phyloP scores from a whole-genome alignment of 1,140 invertebrate genomes.

The Drosophila kanapiae region DNA sequence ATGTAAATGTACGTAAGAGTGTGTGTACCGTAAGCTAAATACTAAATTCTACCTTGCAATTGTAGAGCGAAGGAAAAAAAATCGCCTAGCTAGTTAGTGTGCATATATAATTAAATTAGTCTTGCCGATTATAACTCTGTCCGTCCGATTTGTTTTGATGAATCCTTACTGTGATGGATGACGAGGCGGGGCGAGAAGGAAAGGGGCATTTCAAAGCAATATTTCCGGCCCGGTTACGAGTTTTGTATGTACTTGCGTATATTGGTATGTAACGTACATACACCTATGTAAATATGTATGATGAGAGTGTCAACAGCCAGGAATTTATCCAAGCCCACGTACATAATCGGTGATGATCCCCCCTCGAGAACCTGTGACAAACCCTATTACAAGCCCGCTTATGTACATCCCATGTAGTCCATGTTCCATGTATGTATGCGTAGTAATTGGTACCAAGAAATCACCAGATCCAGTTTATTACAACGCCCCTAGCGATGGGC shows the following conservation, averaged over 20 bases:
- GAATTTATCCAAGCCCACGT: conserved; percentile 32
- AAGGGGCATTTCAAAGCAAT: neutral
- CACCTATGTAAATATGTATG: conserved; percentile 25
- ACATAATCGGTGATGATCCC: conserved; percentile 11
- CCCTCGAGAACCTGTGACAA: too few species aligned
- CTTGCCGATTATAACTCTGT: conserved; percentile 13
- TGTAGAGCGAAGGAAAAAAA: conserved; percentile 26
- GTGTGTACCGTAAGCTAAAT: neutral
- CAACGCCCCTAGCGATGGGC: conserved; percentile 28
- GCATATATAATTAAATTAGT: conserved; percentile 39
- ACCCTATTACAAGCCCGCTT: neutral
- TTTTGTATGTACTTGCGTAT: conserved; percentile 47
- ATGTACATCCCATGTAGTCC: neutral
- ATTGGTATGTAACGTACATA: conserved; percentile 33
- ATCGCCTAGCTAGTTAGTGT: neutral
- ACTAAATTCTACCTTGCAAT: neutral
- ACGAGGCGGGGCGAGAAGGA: neutral
- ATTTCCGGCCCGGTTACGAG: conserved; percentile 43
- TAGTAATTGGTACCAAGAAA: conserved; percentile 14
- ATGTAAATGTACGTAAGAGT: conserved; percentile 47
- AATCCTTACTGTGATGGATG: neutral
- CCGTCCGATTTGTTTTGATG: conserved; percentile 7
- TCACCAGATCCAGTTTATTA: conserved; percentile 28
- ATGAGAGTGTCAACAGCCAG: conserved; percentile 41
- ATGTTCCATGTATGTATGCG: neutral